Conservation (phyloP, 2,888 invertebrate species). For the Aleiodes alternator region DNA sequence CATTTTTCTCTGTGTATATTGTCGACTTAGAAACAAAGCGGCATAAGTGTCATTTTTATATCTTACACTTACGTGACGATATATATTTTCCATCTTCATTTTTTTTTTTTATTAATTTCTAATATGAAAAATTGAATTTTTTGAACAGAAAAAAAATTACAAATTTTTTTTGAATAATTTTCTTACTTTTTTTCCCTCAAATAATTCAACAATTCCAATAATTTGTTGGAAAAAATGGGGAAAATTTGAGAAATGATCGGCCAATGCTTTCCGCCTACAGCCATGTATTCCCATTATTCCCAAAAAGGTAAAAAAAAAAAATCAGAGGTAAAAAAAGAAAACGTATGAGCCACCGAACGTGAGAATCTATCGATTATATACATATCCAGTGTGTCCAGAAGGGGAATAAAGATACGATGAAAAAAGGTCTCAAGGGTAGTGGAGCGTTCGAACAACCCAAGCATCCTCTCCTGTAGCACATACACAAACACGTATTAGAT, state of each 20-base stretch:
- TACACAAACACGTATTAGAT: conserved; percentile 36
- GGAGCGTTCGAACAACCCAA: conserved; percentile 32
- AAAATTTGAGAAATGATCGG: neutral
- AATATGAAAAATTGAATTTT: no score
- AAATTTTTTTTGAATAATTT: no score
- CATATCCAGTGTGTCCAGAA: conserved; percentile 18
- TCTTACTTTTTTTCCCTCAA: no score
- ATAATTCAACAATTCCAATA: no score
- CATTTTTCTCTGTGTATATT: no score
- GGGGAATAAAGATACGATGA: conserved; percentile 34
- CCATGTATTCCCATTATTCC: neutral
- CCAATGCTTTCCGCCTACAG: neutral
- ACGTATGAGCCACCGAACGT: neutral
- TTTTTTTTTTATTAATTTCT: no score
- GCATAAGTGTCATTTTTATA: no score
- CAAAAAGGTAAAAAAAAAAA: conserved; percentile 2
- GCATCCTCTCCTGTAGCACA: neutral
- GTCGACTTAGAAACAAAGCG: no score
- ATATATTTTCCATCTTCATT: no score
- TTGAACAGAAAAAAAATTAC: no score
- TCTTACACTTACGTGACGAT: no score
- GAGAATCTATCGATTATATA: conserved; percentile 25
- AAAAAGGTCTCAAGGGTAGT: conserved; percentile 43
- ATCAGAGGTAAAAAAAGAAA: neutral
- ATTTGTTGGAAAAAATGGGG: no score